phyloP scores from a whole-genome alignment of 2,797 vertebrate genomes.

The Rhodeus uyekii region DNA sequence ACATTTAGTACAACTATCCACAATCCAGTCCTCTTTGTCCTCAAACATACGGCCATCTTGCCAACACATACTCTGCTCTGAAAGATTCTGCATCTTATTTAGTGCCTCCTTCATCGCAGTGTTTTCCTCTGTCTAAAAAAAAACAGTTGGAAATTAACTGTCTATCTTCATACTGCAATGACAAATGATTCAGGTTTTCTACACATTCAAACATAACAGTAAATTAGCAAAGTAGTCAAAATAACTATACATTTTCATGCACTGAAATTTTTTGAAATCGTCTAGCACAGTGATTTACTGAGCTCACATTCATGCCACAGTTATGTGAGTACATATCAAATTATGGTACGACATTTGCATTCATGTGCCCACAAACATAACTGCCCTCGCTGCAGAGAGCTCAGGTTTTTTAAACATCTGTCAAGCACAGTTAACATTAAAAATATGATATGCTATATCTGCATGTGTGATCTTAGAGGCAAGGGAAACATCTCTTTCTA shows the following conservation, averaged over 20 bases:
- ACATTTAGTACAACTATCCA: conserved; percentile 94
- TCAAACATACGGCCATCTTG: conserved; percentile 90
- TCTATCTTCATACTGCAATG: conserved; percentile 18
- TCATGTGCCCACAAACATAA: conserved; percentile 35
- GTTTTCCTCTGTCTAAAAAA: conserved; percentile 87
- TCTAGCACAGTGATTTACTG: conserved; percentile 40
- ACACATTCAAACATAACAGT: conserved; percentile 17
- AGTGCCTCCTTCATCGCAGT: conserved; percentile 87
- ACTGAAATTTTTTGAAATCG: not conserved
- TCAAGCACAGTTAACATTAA: conserved; percentile 1
- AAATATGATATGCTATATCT: conserved; percentile 28
- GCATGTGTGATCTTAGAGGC: not conserved
- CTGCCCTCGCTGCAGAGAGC: not conserved
- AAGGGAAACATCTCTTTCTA: not conserved
- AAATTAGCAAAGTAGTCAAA: conserved; percentile 20
- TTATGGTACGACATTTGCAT: conserved; percentile 43
- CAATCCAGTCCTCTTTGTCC: conserved; percentile 90
- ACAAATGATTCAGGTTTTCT: conserved; percentile 17
- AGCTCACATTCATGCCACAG: conserved; percentile 46
- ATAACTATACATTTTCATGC: conserved; percentile 31
- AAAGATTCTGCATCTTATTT: conserved; percentile 75
- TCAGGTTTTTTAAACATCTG: conserved; percentile 21
- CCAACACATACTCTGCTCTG: conserved; percentile 84
- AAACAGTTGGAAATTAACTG: conserved; percentile 29
- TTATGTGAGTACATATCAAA: conserved; percentile 43